These are phyloP conservation scores for Sminthurides bifidus DNA, from an alignment of 1,140 invertebrate genomes.

Conservation along the genomic window DNA sequence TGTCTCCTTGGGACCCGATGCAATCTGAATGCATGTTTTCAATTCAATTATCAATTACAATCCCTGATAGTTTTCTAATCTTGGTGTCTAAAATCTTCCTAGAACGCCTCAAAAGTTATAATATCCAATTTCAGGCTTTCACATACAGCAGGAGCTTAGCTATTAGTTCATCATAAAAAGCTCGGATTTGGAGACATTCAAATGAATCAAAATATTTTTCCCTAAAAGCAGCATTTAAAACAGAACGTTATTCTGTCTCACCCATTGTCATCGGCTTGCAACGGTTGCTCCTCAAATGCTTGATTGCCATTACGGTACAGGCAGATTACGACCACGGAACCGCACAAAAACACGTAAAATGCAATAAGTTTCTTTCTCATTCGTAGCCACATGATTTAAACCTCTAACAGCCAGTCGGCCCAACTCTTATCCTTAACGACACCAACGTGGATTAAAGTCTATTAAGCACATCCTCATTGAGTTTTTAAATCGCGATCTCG, in stretches of 20 bases:
- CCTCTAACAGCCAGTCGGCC: no score
- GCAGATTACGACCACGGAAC: not conserved
- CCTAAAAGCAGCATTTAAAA: not conserved
- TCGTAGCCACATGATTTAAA: constrained; percentile 10
- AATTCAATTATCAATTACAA: not conserved
- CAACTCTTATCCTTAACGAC: no score
- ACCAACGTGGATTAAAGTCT: no score
- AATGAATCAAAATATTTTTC: not conserved
- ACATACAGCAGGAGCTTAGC: not conserved
- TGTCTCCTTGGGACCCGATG: not conserved
- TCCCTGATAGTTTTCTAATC: not conserved
- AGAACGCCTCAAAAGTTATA: not conserved
- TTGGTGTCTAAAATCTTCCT: not conserved
- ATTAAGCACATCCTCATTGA: no score
- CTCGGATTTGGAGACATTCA: not conserved
- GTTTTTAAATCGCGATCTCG: no score
- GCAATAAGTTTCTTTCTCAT: constrained; percentile 5
- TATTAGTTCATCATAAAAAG: not conserved
- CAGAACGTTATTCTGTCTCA: not conserved
- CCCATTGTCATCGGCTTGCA: not conserved
- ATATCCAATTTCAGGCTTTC: not conserved
- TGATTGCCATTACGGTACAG: not conserved
- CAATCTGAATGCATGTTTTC: not conserved
- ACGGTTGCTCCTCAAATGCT: not conserved
- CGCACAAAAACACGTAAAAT: constrained; percentile 4